Base-by-base conservation (phyloP, 1,140 invertebrate genomes). In the Campodea augens region DNA sequence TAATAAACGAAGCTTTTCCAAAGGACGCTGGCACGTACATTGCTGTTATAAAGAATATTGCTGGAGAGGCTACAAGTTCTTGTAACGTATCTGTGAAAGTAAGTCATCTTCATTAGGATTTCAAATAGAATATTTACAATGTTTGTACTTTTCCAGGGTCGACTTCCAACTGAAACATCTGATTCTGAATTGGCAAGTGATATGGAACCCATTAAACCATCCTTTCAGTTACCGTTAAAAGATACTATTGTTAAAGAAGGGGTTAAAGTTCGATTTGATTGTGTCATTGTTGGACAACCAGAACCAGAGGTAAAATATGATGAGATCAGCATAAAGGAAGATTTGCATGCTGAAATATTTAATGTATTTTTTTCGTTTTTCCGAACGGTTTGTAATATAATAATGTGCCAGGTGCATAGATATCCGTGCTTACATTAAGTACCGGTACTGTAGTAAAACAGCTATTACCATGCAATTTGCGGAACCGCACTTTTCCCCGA, bases 241-340 rank as follows among this genome's bases (percentile, higher is more conserved):
- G 74, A 85, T 60, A 58, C 71, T 5, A 67, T 66, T 15, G 71
- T 77, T n/a, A 67, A 66, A 24, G 81, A 86, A 60, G 82, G 82
- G 5, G 70, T 70, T 5, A 69, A 69, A 20, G 74, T 78, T 3
- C 65, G 74, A 37, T 60, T 90, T 42, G 82, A 84, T 53, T 86
- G 81, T 56, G 67, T 86, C 37, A 86, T 90, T 52, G 69, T 82
- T 41, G 84, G 81, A 1, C 76, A 83, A 55, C 85, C 85, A 1
- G 81, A 84, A 60, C 85, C 84, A 0, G 81, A 84, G 65, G 81
- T 76, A 56, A 55, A 46, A 45, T 40, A 29, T 12, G 27, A 40
- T n/a, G n/a, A n/a, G n/a, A n/a, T n/a, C n/a, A n/a, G n/a, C n/a
- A n/a, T n/a, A n/a, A n/a, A n/a, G n/a, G n/a, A n/a, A n/a, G n/a